A percentile compares a stretch with the other conserved stretches of the same genome.
Conservation (phyloP, 2,888 invertebrate species). For the Rhamnusium bicolor region DNA sequence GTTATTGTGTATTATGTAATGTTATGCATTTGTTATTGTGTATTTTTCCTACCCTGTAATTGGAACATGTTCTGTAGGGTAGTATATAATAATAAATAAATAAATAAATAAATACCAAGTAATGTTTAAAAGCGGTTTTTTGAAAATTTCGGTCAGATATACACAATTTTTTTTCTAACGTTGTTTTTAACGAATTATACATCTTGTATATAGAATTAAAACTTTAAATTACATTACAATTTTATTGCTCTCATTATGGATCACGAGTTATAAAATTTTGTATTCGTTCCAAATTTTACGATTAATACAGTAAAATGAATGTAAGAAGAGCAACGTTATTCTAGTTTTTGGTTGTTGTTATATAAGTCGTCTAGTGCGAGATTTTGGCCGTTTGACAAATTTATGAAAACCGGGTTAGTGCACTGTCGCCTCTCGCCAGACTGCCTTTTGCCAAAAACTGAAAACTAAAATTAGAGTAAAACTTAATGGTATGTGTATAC, state of each 20-base stretch:
- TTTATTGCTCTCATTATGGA: not conserved
- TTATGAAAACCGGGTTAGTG: conserved; percentile 43
- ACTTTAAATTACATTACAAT: not conserved
- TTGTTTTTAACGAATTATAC: too few relatives aligned
- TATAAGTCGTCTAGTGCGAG: not conserved
- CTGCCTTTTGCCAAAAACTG: conserved; percentile 33
- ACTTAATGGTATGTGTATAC: conserved; percentile 33
- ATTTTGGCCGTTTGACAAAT: conserved; percentile 44
- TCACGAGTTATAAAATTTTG: conserved; percentile 36
- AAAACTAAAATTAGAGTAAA: conserved; percentile 25
- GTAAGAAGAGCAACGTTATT: conserved; percentile 31
- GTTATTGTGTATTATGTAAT: too few relatives aligned
- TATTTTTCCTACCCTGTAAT: too few relatives aligned
- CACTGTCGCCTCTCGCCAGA: conserved; percentile 34
- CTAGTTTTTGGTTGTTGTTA: conserved; percentile 35
- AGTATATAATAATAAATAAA: too few relatives aligned
- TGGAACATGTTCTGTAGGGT: too few relatives aligned
- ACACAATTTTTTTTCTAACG: too few relatives aligned
- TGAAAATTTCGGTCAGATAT: too few relatives aligned
- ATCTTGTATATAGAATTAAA: not conserved
- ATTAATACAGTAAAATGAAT: conserved; percentile 30
- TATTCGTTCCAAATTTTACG: conserved; percentile 42
- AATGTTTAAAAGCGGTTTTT: too few relatives aligned
- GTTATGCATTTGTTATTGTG: too few relatives aligned
- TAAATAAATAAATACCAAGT: too few relatives aligned